phyloP scores from a whole-genome alignment of 2,113 vertebrate species.

The Gobio gobio region DNA sequence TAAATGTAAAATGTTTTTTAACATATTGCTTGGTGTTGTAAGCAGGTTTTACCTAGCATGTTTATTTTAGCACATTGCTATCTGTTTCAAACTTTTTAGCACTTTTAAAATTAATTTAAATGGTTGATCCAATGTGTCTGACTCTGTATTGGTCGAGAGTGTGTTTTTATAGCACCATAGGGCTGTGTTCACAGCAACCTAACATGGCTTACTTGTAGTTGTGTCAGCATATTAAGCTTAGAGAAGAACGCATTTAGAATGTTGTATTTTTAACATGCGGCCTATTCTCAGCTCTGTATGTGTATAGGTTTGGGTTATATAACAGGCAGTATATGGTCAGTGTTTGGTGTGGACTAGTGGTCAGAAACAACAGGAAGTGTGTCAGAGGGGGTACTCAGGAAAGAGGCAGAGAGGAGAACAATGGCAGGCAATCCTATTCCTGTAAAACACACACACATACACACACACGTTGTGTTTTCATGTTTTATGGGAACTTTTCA shows the following conservation, averaged over 20 bases:
- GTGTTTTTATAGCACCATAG: background rate
- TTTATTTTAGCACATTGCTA: background rate
- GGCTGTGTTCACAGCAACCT: background rate
- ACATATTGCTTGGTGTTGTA: background rate
- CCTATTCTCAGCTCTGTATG: background rate
- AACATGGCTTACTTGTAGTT: background rate
- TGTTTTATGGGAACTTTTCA: too few species aligned
- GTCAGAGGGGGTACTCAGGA: conserved; percentile 50
- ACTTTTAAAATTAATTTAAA: background rate
- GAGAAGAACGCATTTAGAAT: background rate
- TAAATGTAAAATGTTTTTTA: background rate
- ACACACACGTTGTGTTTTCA: background rate
- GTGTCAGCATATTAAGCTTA: background rate
- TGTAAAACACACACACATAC: conserved; percentile 41
- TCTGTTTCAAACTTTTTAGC: background rate
- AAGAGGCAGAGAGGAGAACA: conserved; percentile 48
- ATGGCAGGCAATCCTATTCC: conserved; percentile 53
- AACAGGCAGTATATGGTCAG: background rate
- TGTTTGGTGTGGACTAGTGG: background rate
- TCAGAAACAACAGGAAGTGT: conserved; percentile 51
- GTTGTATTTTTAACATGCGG: background rate
- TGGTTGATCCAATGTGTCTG: background rate
- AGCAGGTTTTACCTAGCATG: background rate
- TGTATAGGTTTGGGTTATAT: conserved; percentile 17
- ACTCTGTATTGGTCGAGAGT: background rate